Evolutionary conservation across 1,140 invertebrate genomes (phyloP).

Genomic region (Spodoptera frugiperda): DNA sequence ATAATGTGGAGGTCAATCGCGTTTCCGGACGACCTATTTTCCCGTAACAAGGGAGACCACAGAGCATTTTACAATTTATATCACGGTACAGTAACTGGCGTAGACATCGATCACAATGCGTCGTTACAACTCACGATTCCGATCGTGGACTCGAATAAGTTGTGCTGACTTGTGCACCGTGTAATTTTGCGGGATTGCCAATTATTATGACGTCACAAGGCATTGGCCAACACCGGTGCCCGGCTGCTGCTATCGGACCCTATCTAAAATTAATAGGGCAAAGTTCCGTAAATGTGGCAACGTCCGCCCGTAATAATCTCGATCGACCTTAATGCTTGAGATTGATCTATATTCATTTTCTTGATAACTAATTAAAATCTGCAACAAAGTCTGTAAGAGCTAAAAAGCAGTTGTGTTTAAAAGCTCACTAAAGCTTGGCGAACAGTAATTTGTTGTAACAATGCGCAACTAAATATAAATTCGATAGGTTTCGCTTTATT

Average conservation of each 20-base stretch:
- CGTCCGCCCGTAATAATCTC: slow-evolving; percentile 23
- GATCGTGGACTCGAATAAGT: slow-evolving; percentile 26
- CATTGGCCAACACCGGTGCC: slow-evolving; percentile 46
- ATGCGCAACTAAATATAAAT: slow-evolving; percentile 7
- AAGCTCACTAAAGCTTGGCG: slow-evolving; percentile 1
- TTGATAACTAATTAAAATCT: slow-evolving; percentile 18
- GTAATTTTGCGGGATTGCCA: slow-evolving; percentile 38
- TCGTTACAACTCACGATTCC: slow-evolving; percentile 27
- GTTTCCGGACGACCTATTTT: slow-evolving; percentile 43
- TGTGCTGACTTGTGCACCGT: slow-evolving; percentile 6
- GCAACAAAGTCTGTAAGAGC: background rate
- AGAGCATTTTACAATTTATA: slow-evolving; percentile 35
- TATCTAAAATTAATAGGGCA: slow-evolving; percentile 58
- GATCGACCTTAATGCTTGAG: slow-evolving; percentile 29
- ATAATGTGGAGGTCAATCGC: slow-evolving; percentile 26
- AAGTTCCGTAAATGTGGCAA: slow-evolving; percentile 51
- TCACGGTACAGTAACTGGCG: slow-evolving; percentile 15
- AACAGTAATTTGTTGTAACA: slow-evolving; percentile 2
- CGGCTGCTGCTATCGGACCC: slow-evolving; percentile 36
- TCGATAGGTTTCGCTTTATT: slow-evolving; percentile 25
- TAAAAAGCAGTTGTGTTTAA: background rate
- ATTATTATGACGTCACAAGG: slow-evolving; percentile 54
- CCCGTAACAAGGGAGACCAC: slow-evolving; percentile 30
- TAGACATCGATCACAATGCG: slow-evolving; percentile 19
- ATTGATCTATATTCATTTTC: slow-evolving; percentile 34